Percentiles rank a stretch among this genome's conserved stretches.
Evolutionary conservation across 1,140 invertebrate species (phyloP).

Genomic region (Drosophila parabipectinata): DNA sequence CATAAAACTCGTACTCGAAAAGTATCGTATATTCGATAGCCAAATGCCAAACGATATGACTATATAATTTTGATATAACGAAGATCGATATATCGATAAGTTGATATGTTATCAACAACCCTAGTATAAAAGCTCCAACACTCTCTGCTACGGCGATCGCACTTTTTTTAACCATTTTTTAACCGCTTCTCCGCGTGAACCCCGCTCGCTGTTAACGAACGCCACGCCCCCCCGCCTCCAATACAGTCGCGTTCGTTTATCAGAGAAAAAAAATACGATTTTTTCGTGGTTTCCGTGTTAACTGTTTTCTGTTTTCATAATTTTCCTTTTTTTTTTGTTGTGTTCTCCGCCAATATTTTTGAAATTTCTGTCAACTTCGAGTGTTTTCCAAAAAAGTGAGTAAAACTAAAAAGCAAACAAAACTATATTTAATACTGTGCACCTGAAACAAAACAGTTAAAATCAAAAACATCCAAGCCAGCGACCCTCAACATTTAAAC

Average conservation of each 20-base stretch:
- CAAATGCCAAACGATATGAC: too few species aligned
- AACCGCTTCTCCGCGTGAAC: slow-evolving; percentile 3
- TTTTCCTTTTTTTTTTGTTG: not conserved
- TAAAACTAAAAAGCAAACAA: not conserved
- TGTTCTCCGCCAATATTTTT: not conserved
- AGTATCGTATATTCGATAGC: too few species aligned
- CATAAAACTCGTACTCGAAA: too few species aligned
- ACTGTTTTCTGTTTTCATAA: not conserved
- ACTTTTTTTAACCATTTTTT: slow-evolving; percentile 6
- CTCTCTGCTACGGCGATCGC: not conserved
- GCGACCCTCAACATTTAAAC: slow-evolving; percentile 58
- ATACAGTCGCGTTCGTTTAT: not conserved
- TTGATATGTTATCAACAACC: too few species aligned
- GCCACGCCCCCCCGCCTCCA: not conserved
- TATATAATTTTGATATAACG: too few species aligned
- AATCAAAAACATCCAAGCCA: slow-evolving; percentile 20
- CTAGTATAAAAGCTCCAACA: slow-evolving; percentile 3
- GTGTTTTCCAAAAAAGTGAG: not conserved
- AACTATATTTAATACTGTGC: slow-evolving; percentile 17
- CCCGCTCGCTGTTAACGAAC: not conserved
- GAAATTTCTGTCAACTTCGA: slow-evolving; percentile 1
- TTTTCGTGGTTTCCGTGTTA: slow-evolving; percentile 6
- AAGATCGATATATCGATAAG: too few species aligned
- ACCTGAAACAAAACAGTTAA: slow-evolving; percentile 1
- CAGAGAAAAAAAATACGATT: not conserved